Evolutionary conservation across 2,113 vertebrate genomes (phyloP), one percentile per base, ranked within the genome.

Genomic region (Mirza zaza): DNA sequence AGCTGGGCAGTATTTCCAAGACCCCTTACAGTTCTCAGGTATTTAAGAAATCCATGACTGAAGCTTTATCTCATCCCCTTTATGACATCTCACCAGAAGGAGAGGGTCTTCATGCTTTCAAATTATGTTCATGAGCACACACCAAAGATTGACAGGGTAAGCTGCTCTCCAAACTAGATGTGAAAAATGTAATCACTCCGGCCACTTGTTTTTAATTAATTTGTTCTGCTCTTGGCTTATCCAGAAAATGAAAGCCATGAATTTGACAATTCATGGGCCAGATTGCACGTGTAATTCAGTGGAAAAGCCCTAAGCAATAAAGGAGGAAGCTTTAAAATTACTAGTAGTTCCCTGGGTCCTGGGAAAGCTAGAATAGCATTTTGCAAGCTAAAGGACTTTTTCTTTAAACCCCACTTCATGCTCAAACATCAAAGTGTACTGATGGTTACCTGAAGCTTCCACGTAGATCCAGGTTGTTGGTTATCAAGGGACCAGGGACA

Each of bases 191-290:
- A 87, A 55, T 84, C 59, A 42, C 21, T 76, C 36, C 52, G 45
- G 93, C 89, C 96, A 59, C 42, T 93, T 97, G 92, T 93, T 96
- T 97, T 87, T 77, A 95, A 98, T 96, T 97, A 97, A 83, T 97
- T 90, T 92, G 95, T 80, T 97, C 57, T 97, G 95, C 77, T 95
- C 50, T 55, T 91, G 79, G 34, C 70, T 97, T 97, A 97, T 97
- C 48, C 48, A 92, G 95, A 95, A 97, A 97, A 97, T 84, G 39
- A 96, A 93, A 97, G 88, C 87, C 92, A 76, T 96, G 95, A 90
- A 93, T 92, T 95, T 93, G 52, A 67, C 34, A 89, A 71, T 48
- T 23, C 6, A 0, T 85, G 90, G 81, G 96, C 97, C 97, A 97
- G 96, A 95, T 29, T 32, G 36, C 75, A 93, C 94, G 94, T 96